Conservation (phyloP, 2,888 invertebrate species). For the Dicyrtoma fusca region DNA sequence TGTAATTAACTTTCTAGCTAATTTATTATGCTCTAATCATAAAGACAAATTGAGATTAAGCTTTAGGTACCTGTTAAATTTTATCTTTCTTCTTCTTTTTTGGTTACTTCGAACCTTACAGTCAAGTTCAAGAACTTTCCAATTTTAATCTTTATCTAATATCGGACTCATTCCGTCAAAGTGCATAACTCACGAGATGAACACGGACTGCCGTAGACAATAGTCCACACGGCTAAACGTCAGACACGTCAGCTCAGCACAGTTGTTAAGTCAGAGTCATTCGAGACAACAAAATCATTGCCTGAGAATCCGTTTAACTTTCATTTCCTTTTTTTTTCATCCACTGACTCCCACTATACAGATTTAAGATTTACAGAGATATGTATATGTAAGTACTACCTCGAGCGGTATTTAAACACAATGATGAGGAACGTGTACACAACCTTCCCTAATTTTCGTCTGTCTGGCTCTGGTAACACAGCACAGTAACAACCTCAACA, state of each 20-base stretch:
- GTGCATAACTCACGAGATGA: too few relatives aligned
- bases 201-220: too few relatives aligned
- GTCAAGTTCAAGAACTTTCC: constrained; percentile 23
- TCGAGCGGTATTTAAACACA: too few relatives aligned
- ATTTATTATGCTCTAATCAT: constrained; percentile 15
- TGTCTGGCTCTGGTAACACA: too few relatives aligned
- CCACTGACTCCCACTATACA: too few relatives aligned
- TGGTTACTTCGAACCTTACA: not conserved
- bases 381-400: too few relatives aligned
- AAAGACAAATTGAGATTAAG: constrained; percentile 4
- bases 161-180: constrained; percentile 2
- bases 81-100: not conserved
- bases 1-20: constrained; percentile 25
- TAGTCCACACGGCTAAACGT: too few relatives aligned
- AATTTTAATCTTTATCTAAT: constrained; percentile 1
- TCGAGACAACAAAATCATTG: not conserved
- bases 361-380: too few relatives aligned
- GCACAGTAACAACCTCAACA: too few relatives aligned
- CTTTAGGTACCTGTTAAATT: not conserved
- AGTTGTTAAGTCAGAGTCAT: not conserved
- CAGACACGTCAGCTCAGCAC: not conserved
- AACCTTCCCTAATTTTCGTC: too few relatives aligned
- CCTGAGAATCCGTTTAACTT: not conserved
- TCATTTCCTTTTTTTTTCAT: too few relatives aligned
- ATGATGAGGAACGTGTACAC: too few relatives aligned